Evolutionary conservation across 2,888 invertebrate genomes (phyloP).

Genomic region (Ethmia dodecea): DNA sequence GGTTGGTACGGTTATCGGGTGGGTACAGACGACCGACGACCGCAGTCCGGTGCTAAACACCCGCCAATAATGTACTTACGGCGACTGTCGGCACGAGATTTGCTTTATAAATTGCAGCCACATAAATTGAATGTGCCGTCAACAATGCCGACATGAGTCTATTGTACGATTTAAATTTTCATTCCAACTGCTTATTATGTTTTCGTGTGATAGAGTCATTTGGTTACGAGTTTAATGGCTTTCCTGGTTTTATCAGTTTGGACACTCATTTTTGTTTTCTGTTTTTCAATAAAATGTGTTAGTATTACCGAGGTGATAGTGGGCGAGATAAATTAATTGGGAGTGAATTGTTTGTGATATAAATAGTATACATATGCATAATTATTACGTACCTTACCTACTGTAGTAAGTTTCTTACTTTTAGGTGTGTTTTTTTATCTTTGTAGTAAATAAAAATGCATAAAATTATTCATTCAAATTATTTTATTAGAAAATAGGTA

Average conservation of each 20-base stretch:
- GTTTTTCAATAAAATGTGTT: too few species aligned
- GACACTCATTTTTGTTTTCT: too few species aligned
- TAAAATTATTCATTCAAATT: conserved; percentile 49
- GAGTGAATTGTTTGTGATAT: too few species aligned
- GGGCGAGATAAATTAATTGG: too few species aligned
- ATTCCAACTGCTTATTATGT: conserved; percentile 20
- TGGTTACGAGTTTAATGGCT: too few species aligned
- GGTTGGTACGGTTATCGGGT: conserved; percentile 50
- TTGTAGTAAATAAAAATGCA: conserved; percentile 34
- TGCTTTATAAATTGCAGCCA: conserved; percentile 50
- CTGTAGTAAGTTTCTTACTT: too few species aligned
- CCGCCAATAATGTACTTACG: conserved; percentile 55
- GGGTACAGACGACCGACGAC: conserved; percentile 48
- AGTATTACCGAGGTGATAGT: too few species aligned
- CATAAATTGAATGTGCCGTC: conserved; percentile 53
- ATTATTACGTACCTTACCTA: too few species aligned
- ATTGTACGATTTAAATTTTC: conserved; percentile 49
- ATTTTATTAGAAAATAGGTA: conserved; percentile 73
- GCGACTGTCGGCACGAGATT: conserved; percentile 58
- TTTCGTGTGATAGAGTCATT: neutral
- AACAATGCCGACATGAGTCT: conserved; percentile 38
- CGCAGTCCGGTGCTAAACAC: conserved; percentile 57
- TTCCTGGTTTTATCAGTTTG: too few species aligned
- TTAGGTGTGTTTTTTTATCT: too few species aligned
- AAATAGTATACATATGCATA: too few species aligned